Base-by-base conservation (phyloP, 2,888 invertebrate species). In the Pammene fasciana region DNA sequence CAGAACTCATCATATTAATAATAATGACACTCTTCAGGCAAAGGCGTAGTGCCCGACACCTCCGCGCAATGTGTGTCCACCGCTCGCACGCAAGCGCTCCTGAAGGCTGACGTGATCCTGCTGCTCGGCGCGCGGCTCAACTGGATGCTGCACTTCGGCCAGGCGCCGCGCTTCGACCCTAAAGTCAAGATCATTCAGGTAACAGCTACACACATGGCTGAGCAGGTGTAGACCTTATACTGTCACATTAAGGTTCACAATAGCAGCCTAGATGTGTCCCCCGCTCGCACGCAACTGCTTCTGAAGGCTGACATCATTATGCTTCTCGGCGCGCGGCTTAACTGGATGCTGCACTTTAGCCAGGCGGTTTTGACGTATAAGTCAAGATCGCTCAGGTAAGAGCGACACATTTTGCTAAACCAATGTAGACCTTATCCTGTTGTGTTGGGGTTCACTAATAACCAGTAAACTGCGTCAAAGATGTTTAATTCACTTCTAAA, bases 341-440 rank as follows among this genome's bases (percentile, higher is more conserved):
- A 99, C 90, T 99, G 99, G 99, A 99, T 99, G 90, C 93, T 99
- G 72, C 99, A 99, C 90, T 99, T 99, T 92, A 99, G 99, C 1
- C 95, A 96, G 67, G 91, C 96, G 16, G 99, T 48, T 99, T 96
- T 86, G 94, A 95, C 16, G 93, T 94, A 0, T 93, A 96, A 81
- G 97, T 97, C 5, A 97, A 98, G 92, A 90, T 99, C 73, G 97
- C 99, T 77, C 99, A 98, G 94, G 97, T 90, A 74, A n/a, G n/a
- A n/a, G n/a, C n/a, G n/a, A n/a, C n/a, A 26, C 38, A 52, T 50
- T 57, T 54, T 6, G 36, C 46, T 14, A n/a, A 4, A n/a, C 14
- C 2, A 45, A 45, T 13, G 3, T 45, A n/a, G 45, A 45, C 13
- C n/a, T n/a, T 45, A 45, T 45, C 13, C n/a, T 13, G n/a, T n/a